phyloP scores from a whole-genome alignment of 2,888 invertebrate genomes.

The Microdon myrmicae region DNA sequence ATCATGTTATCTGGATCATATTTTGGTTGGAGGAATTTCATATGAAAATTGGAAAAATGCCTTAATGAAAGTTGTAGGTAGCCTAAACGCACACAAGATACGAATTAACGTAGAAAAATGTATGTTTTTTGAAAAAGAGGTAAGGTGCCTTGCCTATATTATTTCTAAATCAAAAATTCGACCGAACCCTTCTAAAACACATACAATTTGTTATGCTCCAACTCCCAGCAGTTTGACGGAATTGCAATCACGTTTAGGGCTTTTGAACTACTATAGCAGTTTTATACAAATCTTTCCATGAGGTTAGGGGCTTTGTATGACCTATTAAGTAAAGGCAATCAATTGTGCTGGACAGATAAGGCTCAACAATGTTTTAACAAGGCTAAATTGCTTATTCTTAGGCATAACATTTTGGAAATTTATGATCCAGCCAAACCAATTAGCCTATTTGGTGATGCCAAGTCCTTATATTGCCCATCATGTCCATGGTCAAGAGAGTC shows the following conservation, averaged over 20 bases:
- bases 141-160: neutral
- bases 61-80: neutral
- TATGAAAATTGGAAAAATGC: neutral
- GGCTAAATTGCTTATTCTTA: neutral
- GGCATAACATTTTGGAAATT: neutral
- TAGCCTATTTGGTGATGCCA: neutral
- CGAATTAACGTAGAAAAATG: slow-evolving; percentile 8
- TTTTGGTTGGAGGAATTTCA: slow-evolving; percentile 4
- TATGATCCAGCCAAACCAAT: neutral
- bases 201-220: slow-evolving; percentile 5
- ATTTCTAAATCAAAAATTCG: slow-evolving; percentile 8
- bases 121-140: slow-evolving; percentile 2
- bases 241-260: neutral
- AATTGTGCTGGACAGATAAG: neutral
- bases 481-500: slow-evolving; percentile 3
- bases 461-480: slow-evolving; percentile 1
- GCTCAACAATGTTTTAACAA: neutral
- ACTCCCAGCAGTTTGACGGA: slow-evolving; percentile 4
- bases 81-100: slow-evolving; percentile 3
- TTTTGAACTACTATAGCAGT: slow-evolving; percentile 6
- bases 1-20: slow-evolving; percentile 3
- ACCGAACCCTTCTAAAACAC: slow-evolving; percentile 1
- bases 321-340: neutral
- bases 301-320: slow-evolving; percentile 2
- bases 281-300: slow-evolving; percentile 4